Evolutionary conservation across 2,113 vertebrate species (phyloP).

Genomic region (Rhabdornis inornatus): DNA sequence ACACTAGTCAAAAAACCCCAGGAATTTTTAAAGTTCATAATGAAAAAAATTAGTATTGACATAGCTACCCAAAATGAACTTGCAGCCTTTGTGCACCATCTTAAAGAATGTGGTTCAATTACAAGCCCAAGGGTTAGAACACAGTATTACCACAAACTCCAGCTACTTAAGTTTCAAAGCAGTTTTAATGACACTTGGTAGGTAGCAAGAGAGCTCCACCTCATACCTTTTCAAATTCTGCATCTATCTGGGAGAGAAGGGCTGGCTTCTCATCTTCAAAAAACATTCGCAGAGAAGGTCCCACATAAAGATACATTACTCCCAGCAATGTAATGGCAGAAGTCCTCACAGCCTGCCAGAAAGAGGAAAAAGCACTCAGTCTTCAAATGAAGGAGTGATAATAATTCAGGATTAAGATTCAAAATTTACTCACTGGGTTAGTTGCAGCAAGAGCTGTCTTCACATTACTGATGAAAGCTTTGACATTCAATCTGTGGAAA

Average conservation of each 20-base stretch:
- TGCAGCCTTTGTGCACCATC: background rate
- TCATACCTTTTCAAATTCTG: constrained; percentile 94
- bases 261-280: constrained; percentile 98
- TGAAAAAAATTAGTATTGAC: background rate
- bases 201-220: background rate
- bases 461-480: constrained; percentile 95
- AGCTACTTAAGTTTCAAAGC: background rate
- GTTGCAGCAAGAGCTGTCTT: constrained; percentile 95
- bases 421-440: constrained; percentile 85
- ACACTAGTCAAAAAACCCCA: background rate
- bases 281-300: constrained; percentile 92
- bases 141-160: background rate
- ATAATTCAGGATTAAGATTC: background rate
- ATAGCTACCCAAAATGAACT: background rate
- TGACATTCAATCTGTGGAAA: constrained; percentile 87
- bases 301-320: constrained; percentile 95
- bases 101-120: background rate
- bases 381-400: background rate
- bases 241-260: constrained; percentile 92
- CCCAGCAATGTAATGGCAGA: constrained; percentile 91
- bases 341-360: constrained; percentile 86
- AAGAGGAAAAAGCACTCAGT: constrained; percentile 19
- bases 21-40: background rate
- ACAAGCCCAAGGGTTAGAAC: background rate
- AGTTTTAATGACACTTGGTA: background rate